Conservation (phyloP, 1,140 invertebrate species). For the Goniozus legneri region DNA sequence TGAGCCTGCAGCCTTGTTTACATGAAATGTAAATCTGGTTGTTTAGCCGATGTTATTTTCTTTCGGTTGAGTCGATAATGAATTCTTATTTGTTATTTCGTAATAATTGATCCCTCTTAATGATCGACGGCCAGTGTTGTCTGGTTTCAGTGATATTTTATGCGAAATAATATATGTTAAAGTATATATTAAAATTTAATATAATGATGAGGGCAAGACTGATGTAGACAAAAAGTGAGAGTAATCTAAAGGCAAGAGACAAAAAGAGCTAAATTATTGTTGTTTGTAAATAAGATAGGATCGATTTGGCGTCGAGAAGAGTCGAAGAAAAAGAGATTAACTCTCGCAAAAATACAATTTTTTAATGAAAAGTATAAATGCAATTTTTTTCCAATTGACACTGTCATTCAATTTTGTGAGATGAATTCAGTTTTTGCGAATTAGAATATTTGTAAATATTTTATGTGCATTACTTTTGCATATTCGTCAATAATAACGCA, state of each 20-base stretch:
- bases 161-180: conserved; percentile 8
- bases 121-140: neutral
- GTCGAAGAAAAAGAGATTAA: too few species aligned
- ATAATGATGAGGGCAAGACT: conserved; percentile 30
- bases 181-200: conserved; percentile 3
- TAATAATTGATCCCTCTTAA: neutral
- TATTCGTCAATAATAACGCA: too few species aligned
- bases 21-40: conserved; percentile 8
- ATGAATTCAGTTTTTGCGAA: too few species aligned
- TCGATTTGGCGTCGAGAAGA: too few species aligned
- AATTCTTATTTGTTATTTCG: neutral
- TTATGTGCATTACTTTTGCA: too few species aligned
- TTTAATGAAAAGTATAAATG: too few species aligned
- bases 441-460: too few species aligned
- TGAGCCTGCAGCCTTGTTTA: conserved; percentile 18
- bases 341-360: too few species aligned
- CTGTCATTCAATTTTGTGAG: too few species aligned
- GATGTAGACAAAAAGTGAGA: conserved; percentile 29
- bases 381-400: too few species aligned
- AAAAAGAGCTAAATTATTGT: too few species aligned
- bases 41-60: conserved; percentile 16
- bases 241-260: conserved; percentile 9
- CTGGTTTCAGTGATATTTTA: neutral
- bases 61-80: conserved; percentile 4
- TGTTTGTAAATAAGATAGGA: too few species aligned